A percentile compares a stretch with the other conserved stretches of the same genome.
Conservation (phyloP, 2,888 invertebrate genomes). For the Temnothorax rugatulus region DNA sequence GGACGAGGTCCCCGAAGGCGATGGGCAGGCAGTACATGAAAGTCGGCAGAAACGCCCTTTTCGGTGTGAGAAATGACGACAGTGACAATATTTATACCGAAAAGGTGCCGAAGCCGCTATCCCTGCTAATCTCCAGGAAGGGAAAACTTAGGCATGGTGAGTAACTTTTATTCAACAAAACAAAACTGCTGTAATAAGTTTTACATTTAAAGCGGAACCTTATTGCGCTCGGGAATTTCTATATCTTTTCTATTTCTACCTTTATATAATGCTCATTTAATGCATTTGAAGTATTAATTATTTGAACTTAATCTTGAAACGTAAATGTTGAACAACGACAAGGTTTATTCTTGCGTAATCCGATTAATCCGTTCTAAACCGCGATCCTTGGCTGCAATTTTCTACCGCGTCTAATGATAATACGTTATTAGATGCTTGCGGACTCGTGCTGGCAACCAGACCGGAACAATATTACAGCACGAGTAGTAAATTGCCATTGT, state of each 20-base stretch:
- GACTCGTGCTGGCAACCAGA: slow-evolving; percentile 18
- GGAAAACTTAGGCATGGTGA: slow-evolving; percentile 92
- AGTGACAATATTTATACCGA: slow-evolving; percentile 84
- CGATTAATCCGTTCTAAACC: slow-evolving; percentile 30
- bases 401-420: slow-evolving; percentile 34
- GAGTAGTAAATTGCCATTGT: slow-evolving; percentile 35
- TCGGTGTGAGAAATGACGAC: slow-evolving; percentile 88
- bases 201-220: neutral
- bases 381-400: slow-evolving; percentile 18
- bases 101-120: slow-evolving; percentile 88
- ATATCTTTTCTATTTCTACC: neutral
- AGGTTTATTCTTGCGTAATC: slow-evolving; percentile 1
- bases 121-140: slow-evolving; percentile 93
- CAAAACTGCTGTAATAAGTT: neutral
- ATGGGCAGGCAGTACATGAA: slow-evolving; percentile 93
- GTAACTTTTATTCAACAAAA: slow-evolving; percentile 83
- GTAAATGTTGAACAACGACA: neutral
- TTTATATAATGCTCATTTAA: neutral
- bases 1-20: slow-evolving; percentile 87
- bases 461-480: slow-evolving; percentile 35
- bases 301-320: slow-evolving; percentile 32
- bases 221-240: neutral
- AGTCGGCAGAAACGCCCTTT: slow-evolving; percentile 91
- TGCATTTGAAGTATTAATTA: neutral
- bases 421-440: slow-evolving; percentile 7